Percentiles rank a stretch among this genome's conserved stretches.
Evolutionary conservation across 2,888 invertebrate species (phyloP).

Genomic region (Margaritifera margaritifera): DNA sequence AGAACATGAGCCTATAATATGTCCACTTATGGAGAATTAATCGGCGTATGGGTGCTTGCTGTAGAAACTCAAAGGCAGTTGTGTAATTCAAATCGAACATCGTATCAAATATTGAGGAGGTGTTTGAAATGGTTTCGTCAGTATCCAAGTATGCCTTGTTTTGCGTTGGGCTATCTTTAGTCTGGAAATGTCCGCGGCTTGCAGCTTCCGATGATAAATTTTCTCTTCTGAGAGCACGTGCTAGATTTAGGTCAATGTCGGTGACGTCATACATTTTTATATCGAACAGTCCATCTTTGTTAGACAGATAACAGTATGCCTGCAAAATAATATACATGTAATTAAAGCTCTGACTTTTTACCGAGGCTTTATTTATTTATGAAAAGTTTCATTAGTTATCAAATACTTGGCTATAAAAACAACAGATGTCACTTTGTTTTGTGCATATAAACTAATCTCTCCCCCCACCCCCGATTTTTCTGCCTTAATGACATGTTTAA

Average conservation of each 20-base stretch:
- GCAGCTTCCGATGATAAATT: background rate
- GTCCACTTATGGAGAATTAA: slow-evolving; percentile 51
- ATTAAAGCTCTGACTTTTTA: no score
- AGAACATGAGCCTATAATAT: slow-evolving; percentile 33
- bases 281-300: slow-evolving; percentile 57
- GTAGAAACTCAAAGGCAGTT: slow-evolving; percentile 44
- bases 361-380: no score
- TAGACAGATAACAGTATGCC: slow-evolving; percentile 47
- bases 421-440: no score
- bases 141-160: background rate
- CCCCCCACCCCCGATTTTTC: no score
- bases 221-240: background rate
- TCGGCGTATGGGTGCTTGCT: slow-evolving; percentile 35
- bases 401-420: no score
- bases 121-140: slow-evolving; percentile 2
- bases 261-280: slow-evolving; percentile 57
- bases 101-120: slow-evolving; percentile 44
- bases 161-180: background rate
- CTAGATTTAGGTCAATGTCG: slow-evolving; percentile 41
- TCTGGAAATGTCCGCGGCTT: background rate
- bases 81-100: slow-evolving; percentile 40
- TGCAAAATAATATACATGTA: slow-evolving; percentile 22
- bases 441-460: no score
- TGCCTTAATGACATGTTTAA: no score
- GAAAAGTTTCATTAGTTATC: no score